A percentile compares a stretch with the other conserved stretches of the same genome.
phyloP scores from a whole-genome alignment of 2,113 vertebrate genomes.

The Potamarius usumacintae region DNA sequence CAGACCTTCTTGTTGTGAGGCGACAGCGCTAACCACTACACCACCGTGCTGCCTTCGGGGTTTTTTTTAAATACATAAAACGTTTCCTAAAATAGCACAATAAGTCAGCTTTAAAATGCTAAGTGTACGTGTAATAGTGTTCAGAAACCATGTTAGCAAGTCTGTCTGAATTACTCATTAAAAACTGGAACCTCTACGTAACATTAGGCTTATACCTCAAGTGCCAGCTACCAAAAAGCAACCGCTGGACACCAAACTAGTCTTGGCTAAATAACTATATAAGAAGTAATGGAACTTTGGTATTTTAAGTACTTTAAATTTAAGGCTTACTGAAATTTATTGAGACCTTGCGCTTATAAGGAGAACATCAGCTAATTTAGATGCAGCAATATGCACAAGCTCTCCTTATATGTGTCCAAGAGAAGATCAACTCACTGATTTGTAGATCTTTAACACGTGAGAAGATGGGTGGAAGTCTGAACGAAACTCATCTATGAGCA shows the following conservation, averaged over 20 bases:
- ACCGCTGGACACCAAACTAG: neutral
- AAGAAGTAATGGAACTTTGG: neutral
- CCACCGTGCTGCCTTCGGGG: too few species aligned
- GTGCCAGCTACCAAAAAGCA: neutral
- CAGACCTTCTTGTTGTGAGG: too few species aligned
- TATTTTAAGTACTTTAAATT: neutral
- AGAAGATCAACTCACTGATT: slow-evolving; percentile 78
- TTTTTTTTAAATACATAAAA: too few species aligned
- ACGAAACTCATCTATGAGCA: slow-evolving; percentile 90
- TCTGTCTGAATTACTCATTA: neutral
- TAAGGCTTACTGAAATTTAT: neutral
- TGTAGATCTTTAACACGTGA: slow-evolving; percentile 88
- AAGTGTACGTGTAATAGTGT: neutral
- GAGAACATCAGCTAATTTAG: neutral
- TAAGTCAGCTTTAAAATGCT: too few species aligned
- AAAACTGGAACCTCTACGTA: neutral
- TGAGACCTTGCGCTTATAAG: neutral
- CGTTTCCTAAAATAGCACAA: too few species aligned
- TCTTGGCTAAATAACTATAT: neutral
- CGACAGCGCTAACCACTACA: too few species aligned
- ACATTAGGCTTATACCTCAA: neutral
- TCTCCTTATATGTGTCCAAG: neutral
- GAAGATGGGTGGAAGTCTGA: slow-evolving; percentile 89
- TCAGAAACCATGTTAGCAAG: neutral
- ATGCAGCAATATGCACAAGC: neutral